Evolutionary conservation across 1,140 invertebrate species (phyloP), one percentile per base, ranked within the genome.

Genomic region (Neuroterus valhalla): DNA sequence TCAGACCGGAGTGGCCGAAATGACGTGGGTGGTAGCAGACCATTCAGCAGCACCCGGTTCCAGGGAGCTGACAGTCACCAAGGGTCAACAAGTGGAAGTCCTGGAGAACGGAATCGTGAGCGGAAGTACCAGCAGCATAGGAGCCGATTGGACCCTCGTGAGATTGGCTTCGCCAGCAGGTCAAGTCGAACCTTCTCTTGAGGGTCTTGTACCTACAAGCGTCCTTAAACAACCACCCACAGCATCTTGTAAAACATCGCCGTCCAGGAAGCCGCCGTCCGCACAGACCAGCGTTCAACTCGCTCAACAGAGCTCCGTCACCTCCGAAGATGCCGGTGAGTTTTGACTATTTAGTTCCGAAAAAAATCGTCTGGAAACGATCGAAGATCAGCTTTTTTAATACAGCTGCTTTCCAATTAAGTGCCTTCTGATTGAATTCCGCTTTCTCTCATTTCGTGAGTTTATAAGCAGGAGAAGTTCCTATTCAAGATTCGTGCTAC

Each of bases 61-160:
- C 14, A 93, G 94, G 44, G 96, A 97, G 86, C 85, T 97, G 74
- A 93, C 92, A 23, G 96, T 97, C 10, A 91, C 89, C 52, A 96
- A 96, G 84, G 96, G 96, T 11, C 97, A 98, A 88, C 96, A 98
- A 89, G 97, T 98, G 55, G 97, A 98, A 85, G 94, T 98, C 68
- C 86, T 98, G 67, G 97, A 98, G 82, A 90, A 93, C 52, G 87
- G 86, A 48, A n/a, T n/a, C n/a, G n/a, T n/a, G n/a, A 71, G 81
- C 45, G 78, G 71, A 19, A 73, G 77, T 72, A 84, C 72, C 79
- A 83, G 55, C n/a, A 75, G 72, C n/a, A 21, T 48, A 15, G 72
- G 82, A 76, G 87, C 74, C 1, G 89, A 90, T 91, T 84, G 93
- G 92, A 87, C 92, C 80, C 73, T 90, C n/a, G 87, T 90, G 0